Conservation (phyloP, 2,113 vertebrate species). For the Corythoichthys haematopterus region DNA sequence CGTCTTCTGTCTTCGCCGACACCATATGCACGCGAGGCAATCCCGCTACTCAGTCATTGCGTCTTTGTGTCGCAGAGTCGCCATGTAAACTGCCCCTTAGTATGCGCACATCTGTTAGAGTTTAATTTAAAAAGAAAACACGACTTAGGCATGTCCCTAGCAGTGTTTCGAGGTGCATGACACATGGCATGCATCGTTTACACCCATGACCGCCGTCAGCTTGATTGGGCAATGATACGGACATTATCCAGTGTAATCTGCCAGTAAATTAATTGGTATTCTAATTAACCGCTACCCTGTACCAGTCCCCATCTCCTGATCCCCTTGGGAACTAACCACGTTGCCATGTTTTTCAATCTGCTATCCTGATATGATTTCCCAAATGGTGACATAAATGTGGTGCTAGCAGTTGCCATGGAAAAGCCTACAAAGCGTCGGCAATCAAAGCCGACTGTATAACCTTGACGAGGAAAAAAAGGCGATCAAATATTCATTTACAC, state of each 20-base stretch:
- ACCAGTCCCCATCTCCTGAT: constrained; percentile 10
- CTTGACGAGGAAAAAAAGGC: constrained; percentile 44
- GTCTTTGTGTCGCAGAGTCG: too few relatives aligned
- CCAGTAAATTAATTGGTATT: constrained; percentile 71
- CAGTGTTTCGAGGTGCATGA: constrained; percentile 32
- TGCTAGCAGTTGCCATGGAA: neutral
- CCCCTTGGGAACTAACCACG: constrained; percentile 47
- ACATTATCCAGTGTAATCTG: constrained; percentile 69
- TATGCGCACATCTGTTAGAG: constrained; percentile 42
- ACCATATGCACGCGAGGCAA: too few relatives aligned
- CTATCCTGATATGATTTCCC: neutral
- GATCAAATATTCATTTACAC: constrained; percentile 55
- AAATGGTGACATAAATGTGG: neutral
- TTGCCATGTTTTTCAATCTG: constrained; percentile 8
- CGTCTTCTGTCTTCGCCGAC: too few relatives aligned
- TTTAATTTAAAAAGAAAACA: constrained; percentile 58
- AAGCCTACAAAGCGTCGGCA: constrained; percentile 14
- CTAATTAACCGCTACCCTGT: constrained; percentile 44
- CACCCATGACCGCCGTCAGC: constrained; percentile 45
- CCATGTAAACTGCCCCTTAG: too few relatives aligned
- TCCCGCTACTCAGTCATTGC: too few relatives aligned
- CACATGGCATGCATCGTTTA: constrained; percentile 32
- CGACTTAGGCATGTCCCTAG: constrained; percentile 45
- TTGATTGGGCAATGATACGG: constrained; percentile 67
- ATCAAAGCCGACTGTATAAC: constrained; percentile 34